Evolutionary conservation across 2,113 vertebrate species (phyloP).

Genomic region (Sylvilagus bachmani): DNA sequence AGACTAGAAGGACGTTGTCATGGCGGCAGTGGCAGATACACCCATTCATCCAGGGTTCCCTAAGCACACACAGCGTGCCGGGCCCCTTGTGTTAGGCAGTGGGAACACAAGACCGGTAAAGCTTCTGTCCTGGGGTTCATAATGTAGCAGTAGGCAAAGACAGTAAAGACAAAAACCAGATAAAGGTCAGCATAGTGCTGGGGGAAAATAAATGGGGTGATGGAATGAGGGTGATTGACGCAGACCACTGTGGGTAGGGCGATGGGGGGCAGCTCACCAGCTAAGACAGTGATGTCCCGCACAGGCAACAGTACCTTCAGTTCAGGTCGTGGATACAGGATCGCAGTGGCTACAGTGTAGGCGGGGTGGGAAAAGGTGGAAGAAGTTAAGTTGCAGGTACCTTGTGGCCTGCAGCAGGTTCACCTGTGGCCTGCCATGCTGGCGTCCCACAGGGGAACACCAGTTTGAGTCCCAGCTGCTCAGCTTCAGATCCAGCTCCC

Average conservation of each 20-base stretch:
- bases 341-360: not conserved
- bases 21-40: not conserved
- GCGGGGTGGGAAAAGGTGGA: not conserved
- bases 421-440: no score
- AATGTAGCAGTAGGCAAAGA: not conserved
- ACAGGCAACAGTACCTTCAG: not conserved
- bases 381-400: not conserved
- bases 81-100: not conserved
- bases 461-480: no score
- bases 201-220: not conserved
- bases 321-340: not conserved
- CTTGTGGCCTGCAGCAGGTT: no score
- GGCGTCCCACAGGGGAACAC: no score
- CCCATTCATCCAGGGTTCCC: not conserved
- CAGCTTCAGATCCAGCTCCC: no score
- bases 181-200: not conserved
- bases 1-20: not conserved
- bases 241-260: not conserved
- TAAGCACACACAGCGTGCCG: not conserved
- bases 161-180: not conserved
- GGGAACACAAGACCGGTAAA: not conserved
- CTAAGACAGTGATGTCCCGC: not conserved
- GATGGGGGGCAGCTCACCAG: not conserved
- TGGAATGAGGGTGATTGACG: not conserved
- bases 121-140: slow-evolving; percentile 10